Conservation (phyloP, 2,797 vertebrate species). For the Amblyraja radiata region DNA sequence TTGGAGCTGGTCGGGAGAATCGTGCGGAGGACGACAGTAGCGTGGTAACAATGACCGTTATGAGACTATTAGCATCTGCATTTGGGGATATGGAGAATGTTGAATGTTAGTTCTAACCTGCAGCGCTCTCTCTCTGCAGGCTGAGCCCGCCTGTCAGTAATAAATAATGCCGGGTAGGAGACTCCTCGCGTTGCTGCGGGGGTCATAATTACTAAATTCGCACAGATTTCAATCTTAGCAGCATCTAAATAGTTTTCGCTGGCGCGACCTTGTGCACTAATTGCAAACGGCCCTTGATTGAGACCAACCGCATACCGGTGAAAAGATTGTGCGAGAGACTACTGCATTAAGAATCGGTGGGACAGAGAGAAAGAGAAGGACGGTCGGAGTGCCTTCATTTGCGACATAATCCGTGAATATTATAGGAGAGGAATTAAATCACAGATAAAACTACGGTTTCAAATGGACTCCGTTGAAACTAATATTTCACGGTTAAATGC, state of each 20-base stretch:
- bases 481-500: not conserved
- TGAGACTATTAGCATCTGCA: not conserved
- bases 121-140: not conserved
- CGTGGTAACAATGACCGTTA: not conserved
- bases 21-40: not conserved
- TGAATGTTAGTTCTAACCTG: not conserved
- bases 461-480: not conserved
- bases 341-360: not conserved
- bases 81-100: not conserved
- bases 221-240: not conserved
- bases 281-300: not conserved
- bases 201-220: not conserved
- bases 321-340: not conserved
- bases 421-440: not conserved
- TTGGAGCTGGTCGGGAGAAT: not conserved
- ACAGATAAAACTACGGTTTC: not conserved
- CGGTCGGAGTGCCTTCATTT: not conserved
- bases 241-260: not conserved
- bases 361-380: not conserved
- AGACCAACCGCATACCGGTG: not conserved
- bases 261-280: not conserved
- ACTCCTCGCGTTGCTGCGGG: not conserved
- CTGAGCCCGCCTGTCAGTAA: not conserved
- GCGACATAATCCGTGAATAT: not conserved
- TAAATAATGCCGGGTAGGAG: not conserved